Base-by-base conservation (phyloP, 2,888 invertebrate genomes). In the Brachyopa scutellaris region DNA sequence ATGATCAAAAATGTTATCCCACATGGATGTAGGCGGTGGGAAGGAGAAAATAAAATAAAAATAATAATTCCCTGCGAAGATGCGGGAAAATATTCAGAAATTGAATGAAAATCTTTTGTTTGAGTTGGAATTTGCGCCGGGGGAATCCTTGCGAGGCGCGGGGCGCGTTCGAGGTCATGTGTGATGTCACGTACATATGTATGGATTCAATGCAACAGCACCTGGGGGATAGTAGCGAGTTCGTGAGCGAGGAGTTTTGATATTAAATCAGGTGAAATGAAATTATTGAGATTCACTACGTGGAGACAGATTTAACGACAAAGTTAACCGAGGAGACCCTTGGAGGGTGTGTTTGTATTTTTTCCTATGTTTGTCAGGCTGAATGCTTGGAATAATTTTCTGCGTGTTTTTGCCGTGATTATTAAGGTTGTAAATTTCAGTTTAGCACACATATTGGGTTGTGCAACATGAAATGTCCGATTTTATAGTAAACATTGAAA, bases 61-160 rank as follows among this genome's bases (percentile, higher is more conserved):
- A 59, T 59, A 79, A 66, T 59, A 79, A 79, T 45, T 73, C 62
- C 5, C 40, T 74, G 31, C 38, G 47, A 79, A 73, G 66, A 67
- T 40, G 47, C 47, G 59, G 51, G 38, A 11, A 45, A 29, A 49
- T 33, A 70, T 77, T 70, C 29, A 8, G 73, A 66, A 79, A 79
- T 73, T 73, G 73, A 79, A 79, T 73, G 78, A 67, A 61, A 73
- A 73, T 79, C 79, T 79, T 79, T 79, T 79, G 79, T 79, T 73
- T 79, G 73, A 62, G 67, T 79, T 67, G 15, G 29, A 42, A 47
- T 36, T 40, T 26, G 13, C 33, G 15, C 42, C 11, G 3, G 26
- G 64, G 66, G 53, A 59, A 42, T 40, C 11, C 33, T 23, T 21
- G 6, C 8, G 11, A 8, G 45, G 23, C 13, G 11, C 53, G 23